Evolutionary conservation across 1,140 invertebrate genomes (phyloP), one percentile per base, ranked within the genome.

Genomic region (Scaptomyza hsui): DNA sequence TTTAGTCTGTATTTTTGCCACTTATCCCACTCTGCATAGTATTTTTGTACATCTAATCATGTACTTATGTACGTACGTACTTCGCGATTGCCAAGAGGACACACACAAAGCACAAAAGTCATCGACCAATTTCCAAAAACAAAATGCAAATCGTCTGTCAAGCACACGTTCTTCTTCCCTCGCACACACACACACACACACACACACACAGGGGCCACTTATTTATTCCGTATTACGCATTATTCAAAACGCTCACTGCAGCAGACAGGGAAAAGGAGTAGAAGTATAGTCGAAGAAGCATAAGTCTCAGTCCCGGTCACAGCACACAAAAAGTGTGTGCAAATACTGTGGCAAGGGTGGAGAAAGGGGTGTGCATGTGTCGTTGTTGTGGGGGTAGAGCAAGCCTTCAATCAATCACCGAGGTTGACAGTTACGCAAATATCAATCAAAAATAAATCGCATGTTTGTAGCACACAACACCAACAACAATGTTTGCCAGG

Each of bases 381-480:
- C n/a, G n/a, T n/a, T n/a, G n/a, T n/a, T n/a, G 63, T 16, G 26
- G 51, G 32, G 32, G 26, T 16, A 48, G 55, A 72, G 71, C 71
- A 72, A 85, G 81, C 68, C 79, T 83, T 83, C 80, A 83, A 83
- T 83, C 79, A 83, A 83, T 83, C 79, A 85, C 79, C 79, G 45
- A 65, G 72, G 80, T 74, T 83, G 79, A 83, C 79, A 85, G 79
- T 83, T 83, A 83, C 79, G 79, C 79, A 83, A 83, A 83, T 83
- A 83, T 83, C 79, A 83, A 83, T 83, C 79, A 83, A 83, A 83
- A 76, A 83, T 83, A 83, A 83, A 83, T 85, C 81, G 81, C 72
- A 85, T 83, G 72, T 86, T 65, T 83, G 81, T 83, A 61, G 80
- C 72, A 75, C 26, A 29, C 19, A 21, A 21, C 19, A 21, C 19